These are phyloP conservation scores for Ceyx margarethae DNA, from an alignment of 2,113 vertebrate species.

Conservation along the genomic window DNA sequence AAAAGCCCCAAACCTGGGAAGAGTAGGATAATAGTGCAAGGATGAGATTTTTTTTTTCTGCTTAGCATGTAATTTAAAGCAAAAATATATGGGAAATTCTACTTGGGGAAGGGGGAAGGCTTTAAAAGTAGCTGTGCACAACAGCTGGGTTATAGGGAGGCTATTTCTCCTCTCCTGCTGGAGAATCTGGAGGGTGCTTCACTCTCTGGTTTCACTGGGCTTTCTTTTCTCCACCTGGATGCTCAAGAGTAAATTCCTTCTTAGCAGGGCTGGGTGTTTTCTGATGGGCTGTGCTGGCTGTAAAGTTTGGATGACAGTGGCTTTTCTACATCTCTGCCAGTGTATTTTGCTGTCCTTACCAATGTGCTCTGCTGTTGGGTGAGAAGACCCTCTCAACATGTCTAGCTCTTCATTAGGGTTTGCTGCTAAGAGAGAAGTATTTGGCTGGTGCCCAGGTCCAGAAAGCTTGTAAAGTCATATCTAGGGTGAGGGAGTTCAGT, in stretches of 20 bases:
- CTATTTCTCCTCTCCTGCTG: neutral
- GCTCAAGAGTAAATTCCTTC: neutral
- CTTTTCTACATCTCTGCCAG: neutral
- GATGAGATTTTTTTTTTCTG: neutral
- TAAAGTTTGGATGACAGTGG: rapidly evolving
- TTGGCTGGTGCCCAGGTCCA: no score
- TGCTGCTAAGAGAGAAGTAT: neutral
- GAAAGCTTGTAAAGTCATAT: no score
- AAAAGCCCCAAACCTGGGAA: neutral
- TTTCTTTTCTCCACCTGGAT: neutral
- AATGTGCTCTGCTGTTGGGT: rapidly evolving
- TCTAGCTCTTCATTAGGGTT: neutral
- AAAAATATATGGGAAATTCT: neutral
- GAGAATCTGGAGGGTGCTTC: neutral
- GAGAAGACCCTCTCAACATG: neutral
- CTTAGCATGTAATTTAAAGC: neutral
- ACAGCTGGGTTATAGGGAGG: neutral
- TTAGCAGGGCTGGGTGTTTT: neutral
- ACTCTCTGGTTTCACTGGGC: neutral
- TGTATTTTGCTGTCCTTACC: neutral
- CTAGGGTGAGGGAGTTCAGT: neutral
- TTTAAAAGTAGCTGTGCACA: neutral
- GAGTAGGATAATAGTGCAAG: neutral
- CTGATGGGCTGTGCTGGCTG: neutral
- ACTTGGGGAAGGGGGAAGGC: neutral